Percentiles rank a stretch among this genome's conserved stretches.
These are phyloP conservation scores for Eulemur rufifrons DNA, from an alignment of 2,113 vertebrate genomes.

Conservation along the genomic window DNA sequence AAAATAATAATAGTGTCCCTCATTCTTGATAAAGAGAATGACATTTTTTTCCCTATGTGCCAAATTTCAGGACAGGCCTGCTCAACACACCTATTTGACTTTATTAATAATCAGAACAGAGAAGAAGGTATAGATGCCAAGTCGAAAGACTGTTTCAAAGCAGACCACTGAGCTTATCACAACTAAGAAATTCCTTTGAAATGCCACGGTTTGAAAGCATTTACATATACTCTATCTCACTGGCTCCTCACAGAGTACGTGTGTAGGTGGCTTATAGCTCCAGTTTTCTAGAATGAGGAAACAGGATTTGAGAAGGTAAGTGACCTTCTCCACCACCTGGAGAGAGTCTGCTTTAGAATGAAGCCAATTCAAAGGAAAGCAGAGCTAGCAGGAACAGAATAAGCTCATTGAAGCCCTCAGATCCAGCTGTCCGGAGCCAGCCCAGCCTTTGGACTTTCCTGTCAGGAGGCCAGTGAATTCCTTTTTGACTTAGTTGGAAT, in stretches of 20 bases:
- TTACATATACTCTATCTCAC: neutral
- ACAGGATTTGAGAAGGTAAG: neutral
- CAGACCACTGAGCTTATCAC: neutral
- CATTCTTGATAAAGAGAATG: neutral
- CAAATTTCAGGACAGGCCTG: neutral
- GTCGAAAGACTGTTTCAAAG: neutral
- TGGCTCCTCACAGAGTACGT: neutral
- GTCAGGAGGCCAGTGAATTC: neutral
- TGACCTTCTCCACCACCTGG: neutral
- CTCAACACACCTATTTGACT: neutral
- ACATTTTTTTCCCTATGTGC: neutral
- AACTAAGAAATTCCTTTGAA: neutral
- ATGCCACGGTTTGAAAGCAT: neutral
- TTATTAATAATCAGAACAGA: neutral
- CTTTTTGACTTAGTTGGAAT: neutral
- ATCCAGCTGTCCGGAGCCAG: neutral
- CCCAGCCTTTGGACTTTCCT: neutral
- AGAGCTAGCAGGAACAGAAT: neutral
- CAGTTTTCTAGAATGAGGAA: constrained; percentile 22
- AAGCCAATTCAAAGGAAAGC: neutral
- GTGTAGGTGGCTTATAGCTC: neutral
- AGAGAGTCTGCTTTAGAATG: neutral
- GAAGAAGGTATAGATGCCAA: neutral
- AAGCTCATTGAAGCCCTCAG: neutral
- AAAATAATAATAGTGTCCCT: neutral